Evolutionary conservation across 1,140 invertebrate species (phyloP).

Genomic region (Calliphora vicina): DNA sequence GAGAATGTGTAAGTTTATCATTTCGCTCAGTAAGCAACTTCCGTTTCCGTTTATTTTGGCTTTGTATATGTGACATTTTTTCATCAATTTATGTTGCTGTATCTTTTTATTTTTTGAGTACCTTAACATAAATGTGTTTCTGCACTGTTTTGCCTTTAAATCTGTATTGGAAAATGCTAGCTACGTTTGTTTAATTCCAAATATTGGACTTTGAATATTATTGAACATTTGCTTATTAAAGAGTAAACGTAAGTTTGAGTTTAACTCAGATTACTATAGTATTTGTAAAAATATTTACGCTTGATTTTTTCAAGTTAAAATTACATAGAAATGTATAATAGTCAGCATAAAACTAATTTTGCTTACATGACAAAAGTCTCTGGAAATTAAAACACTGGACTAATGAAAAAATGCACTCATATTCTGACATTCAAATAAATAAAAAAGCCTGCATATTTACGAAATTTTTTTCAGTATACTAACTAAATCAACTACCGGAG

Average conservation of each 20-base stretch:
- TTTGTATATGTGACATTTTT: not conserved
- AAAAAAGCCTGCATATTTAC: not conserved
- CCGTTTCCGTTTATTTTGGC: not conserved
- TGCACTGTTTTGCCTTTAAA: not conserved
- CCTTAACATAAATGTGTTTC: not conserved
- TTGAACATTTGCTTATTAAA: no score
- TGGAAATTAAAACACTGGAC: no score
- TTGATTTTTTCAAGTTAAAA: not conserved
- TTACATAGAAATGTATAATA: not conserved
- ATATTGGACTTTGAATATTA: no score
- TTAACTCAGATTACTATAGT: not conserved
- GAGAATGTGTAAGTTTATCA: no score
- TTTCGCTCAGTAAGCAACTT: not conserved
- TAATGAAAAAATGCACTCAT: not conserved
- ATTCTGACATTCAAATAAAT: not conserved
- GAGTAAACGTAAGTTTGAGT: not conserved
- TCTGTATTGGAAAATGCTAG: not conserved
- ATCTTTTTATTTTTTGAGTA: not conserved
- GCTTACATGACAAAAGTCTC: not conserved
- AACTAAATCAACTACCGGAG: not conserved
- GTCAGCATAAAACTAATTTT: not conserved
- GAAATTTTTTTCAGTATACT: not conserved
- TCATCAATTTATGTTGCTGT: not conserved
- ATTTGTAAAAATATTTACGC: not conserved
- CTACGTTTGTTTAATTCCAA: no score